These are phyloP conservation scores for Argynnis bischoffii DNA, from an alignment of 2,888 invertebrate species.

Conservation along the genomic window DNA sequence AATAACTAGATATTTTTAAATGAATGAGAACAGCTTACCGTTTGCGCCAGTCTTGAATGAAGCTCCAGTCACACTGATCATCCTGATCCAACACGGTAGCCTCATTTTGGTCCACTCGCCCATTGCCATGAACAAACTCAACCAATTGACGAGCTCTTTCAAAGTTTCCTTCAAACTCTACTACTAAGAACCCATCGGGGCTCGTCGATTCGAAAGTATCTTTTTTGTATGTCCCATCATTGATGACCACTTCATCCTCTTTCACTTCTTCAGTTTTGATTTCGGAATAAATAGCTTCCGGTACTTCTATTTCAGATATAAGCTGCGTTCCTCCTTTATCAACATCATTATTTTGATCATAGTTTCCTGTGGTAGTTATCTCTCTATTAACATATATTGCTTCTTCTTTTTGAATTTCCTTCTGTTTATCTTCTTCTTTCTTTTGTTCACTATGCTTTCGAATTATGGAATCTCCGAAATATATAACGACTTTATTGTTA, in stretches of 20 bases:
- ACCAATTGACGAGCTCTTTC: slow-evolving; percentile 84
- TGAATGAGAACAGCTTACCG: slow-evolving; percentile 71
- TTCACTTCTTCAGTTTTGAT: slow-evolving; percentile 56
- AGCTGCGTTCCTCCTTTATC: slow-evolving; percentile 64
- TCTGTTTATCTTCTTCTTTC: slow-evolving; percentile 61
- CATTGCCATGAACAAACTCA: slow-evolving; percentile 78
- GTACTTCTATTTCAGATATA: slow-evolving; percentile 67
- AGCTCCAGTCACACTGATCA: slow-evolving; percentile 87
- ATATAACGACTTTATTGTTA: slow-evolving; percentile 87
- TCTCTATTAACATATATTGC: slow-evolving; percentile 73
- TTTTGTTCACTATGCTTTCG: slow-evolving; percentile 75
- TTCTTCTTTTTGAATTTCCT: slow-evolving; percentile 64
- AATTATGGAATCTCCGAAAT: slow-evolving; percentile 86
- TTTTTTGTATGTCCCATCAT: slow-evolving; percentile 72
- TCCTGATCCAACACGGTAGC: slow-evolving; percentile 74
- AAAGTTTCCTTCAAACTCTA: slow-evolving; percentile 84
- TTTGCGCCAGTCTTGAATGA: slow-evolving; percentile 88
- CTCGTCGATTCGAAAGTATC: slow-evolving; percentile 68
- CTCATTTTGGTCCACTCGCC: slow-evolving; percentile 70
- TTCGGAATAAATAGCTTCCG: slow-evolving; percentile 76
- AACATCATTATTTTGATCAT: slow-evolving; percentile 59
- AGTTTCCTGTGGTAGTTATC: slow-evolving; percentile 62
- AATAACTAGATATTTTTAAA: slow-evolving; percentile 28
- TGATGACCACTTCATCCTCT: slow-evolving; percentile 61
- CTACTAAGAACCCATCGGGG: slow-evolving; percentile 82